phyloP scores from a whole-genome alignment of 2,113 vertebrate species.

The Oryzias woworae region DNA sequence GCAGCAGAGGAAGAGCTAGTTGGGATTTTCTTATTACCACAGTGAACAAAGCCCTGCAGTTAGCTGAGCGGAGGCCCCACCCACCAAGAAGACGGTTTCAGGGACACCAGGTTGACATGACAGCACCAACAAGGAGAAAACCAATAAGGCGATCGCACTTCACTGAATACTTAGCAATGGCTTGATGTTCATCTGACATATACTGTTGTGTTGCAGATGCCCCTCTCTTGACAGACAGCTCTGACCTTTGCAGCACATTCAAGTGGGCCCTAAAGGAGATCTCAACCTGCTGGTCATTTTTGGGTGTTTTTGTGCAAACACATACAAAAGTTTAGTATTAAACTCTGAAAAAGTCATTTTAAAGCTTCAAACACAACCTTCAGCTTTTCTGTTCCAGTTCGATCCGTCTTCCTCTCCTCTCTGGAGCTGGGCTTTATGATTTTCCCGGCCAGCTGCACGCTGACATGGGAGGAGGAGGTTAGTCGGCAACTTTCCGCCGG shows the following conservation, averaged over 20 bases:
- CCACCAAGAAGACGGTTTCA: constrained; percentile 34
- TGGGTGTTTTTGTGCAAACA: constrained; percentile 48
- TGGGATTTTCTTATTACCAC: constrained; percentile 56
- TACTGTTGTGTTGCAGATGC: constrained; percentile 12
- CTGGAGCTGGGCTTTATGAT: constrained; percentile 19
- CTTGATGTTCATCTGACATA: constrained; percentile 31
- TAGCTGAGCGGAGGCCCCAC: constrained; percentile 25
- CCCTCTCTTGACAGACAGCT: constrained; percentile 47
- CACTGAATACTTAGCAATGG: not conserved
- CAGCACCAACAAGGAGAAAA: not conserved
- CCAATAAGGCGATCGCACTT: too few relatives aligned
- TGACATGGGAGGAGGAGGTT: constrained; percentile 47
- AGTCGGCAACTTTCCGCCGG: constrained; percentile 22
- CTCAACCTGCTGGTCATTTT: constrained; percentile 81
- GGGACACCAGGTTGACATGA: constrained; percentile 54
- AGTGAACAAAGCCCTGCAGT: constrained; percentile 62
- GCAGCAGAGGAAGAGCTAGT: constrained; percentile 21
- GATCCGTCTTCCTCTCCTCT: not conserved
- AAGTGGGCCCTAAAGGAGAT: constrained; percentile 62
- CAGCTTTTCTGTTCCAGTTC: not conserved
- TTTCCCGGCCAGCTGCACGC: constrained; percentile 39
- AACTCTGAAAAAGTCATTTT: too few relatives aligned
- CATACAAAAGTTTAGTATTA: too few relatives aligned
- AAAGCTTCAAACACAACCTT: not conserved
- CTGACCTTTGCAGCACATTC: constrained; percentile 72